These are phyloP conservation scores for Pleuronectes platessa DNA, from an alignment of 2,113 vertebrate genomes.

Conservation along the genomic window DNA sequence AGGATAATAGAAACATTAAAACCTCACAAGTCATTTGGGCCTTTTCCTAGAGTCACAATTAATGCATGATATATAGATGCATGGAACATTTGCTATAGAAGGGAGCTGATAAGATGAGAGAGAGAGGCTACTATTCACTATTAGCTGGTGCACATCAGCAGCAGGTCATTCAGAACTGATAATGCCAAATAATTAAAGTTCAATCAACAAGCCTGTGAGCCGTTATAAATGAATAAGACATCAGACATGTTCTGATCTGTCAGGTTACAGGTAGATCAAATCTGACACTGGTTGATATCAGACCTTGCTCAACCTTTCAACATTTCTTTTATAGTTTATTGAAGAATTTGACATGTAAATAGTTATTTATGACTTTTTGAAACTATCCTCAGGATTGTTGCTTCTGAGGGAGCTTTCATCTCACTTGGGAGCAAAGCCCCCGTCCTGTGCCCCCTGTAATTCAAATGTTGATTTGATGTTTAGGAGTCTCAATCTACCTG, in stretches of 20 bases:
- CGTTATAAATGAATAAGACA: neutral
- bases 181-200: neutral
- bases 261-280: neutral
- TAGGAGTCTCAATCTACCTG: neutral
- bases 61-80: neutral
- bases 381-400: neutral
- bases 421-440: neutral
- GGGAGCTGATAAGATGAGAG: too few relatives aligned
- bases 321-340: neutral
- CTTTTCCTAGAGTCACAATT: neutral
- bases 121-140: too few relatives aligned
- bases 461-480: neutral
- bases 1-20: neutral
- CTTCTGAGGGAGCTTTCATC: neutral
- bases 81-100: too few relatives aligned
- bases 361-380: neutral
- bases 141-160: neutral
- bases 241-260: neutral
- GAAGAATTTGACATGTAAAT: neutral
- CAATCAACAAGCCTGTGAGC: neutral
- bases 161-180: neutral
- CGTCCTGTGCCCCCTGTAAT: neutral
- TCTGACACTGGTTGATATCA: neutral
- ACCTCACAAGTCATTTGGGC: neutral
- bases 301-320: neutral